Evolutionary conservation across 2,113 vertebrate species (phyloP).

Genomic region (Prionailurus bengalensis): DNA sequence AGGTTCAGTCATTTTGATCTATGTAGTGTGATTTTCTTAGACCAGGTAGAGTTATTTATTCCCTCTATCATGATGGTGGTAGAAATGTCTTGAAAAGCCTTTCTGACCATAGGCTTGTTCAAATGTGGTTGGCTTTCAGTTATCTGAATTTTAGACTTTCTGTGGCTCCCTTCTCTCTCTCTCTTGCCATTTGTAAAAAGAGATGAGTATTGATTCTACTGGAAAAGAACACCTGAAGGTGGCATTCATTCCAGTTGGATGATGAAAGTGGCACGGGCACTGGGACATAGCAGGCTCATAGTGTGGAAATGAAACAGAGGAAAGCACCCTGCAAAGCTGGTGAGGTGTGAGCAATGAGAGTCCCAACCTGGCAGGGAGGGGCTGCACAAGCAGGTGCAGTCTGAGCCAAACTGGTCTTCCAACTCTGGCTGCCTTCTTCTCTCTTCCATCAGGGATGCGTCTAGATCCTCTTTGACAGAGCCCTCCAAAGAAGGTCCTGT

Average conservation of each 20-base stretch:
- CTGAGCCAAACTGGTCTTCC: neutral
- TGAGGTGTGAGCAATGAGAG: neutral
- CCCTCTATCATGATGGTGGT: neutral
- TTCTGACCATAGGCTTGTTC: neutral
- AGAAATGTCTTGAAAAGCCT: constrained; percentile 50
- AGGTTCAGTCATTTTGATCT: neutral
- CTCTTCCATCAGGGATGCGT: neutral
- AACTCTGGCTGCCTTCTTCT: neutral
- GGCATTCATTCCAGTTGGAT: constrained; percentile 52
- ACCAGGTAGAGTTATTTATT: neutral
- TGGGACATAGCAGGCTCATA: neutral
- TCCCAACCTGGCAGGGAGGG: constrained; percentile 22
- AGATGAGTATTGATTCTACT: neutral
- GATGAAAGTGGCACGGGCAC: neutral
- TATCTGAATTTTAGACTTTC: constrained; percentile 23
- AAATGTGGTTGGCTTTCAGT: neutral
- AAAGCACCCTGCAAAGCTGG: constrained; percentile 36
- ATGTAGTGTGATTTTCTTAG: neutral
- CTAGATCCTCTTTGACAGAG: neutral
- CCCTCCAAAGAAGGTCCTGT: neutral
- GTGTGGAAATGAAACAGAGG: constrained; percentile 31
- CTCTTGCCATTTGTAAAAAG: constrained; percentile 38
- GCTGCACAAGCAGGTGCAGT: neutral
- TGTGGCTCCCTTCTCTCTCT: neutral
- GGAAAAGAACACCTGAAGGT: constrained; percentile 46